These are phyloP conservation scores for Odontesthes bonariensis DNA, from an alignment of 2,113 vertebrate genomes.

Conservation along the genomic window DNA sequence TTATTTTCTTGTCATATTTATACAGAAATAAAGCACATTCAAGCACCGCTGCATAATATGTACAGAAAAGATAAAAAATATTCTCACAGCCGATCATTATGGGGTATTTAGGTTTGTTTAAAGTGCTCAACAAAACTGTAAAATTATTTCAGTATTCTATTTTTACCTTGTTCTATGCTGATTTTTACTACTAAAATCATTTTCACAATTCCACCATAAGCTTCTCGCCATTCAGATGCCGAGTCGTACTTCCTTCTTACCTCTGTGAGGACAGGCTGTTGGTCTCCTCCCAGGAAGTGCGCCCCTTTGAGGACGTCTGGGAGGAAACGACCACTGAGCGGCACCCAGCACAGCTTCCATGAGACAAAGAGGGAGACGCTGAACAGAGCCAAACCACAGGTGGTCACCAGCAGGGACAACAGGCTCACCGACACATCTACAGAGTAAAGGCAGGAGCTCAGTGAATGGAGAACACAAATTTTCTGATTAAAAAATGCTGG, in stretches of 20 bases:
- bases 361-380: constrained; percentile 98
- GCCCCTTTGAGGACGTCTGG: constrained; percentile 88
- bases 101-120: too few species aligned
- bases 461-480: constrained; percentile 25
- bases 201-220: too few species aligned
- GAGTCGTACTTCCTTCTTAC: constrained; percentile 34
- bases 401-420: constrained; percentile 84
- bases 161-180: too few species aligned
- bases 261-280: constrained; percentile 88
- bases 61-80: too few species aligned
- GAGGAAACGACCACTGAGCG: constrained; percentile 91
- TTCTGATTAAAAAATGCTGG: constrained; percentile 3
- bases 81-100: too few species aligned
- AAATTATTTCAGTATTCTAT: too few species aligned
- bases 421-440: constrained; percentile 85
- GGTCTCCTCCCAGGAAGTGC: constrained; percentile 87
- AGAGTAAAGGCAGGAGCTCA: constrained; percentile 22
- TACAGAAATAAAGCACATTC: too few species aligned
- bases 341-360: constrained; percentile 99
- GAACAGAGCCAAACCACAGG: constrained; percentile 92
- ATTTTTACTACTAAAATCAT: too few species aligned
- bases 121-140: too few species aligned
- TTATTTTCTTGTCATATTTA: too few species aligned
- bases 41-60: too few species aligned
- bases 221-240: not conserved